Conservation (phyloP, 2,888 invertebrate genomes). For the Plemyria rubiginata region DNA sequence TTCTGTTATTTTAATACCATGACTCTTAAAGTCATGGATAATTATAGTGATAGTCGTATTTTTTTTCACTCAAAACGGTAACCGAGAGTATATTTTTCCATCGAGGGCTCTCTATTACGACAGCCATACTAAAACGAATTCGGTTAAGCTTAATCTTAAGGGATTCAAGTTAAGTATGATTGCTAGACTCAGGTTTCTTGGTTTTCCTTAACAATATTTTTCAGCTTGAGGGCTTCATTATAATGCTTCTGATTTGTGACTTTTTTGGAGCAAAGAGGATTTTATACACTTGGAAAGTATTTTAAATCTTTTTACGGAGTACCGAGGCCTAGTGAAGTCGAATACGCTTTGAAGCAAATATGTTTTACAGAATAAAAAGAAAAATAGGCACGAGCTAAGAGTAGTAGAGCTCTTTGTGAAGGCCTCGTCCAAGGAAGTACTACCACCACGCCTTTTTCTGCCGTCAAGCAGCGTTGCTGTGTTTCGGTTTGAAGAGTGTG, state of each 20-base stretch:
- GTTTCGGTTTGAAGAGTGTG: too few relatives aligned
- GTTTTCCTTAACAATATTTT: conserved; percentile 37
- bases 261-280: conserved; percentile 4
- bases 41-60: too few relatives aligned
- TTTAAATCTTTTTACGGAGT: not conserved
- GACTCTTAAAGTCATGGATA: too few relatives aligned
- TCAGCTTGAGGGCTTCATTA: conserved; percentile 32
- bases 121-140: conserved; percentile 39
- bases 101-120: conserved; percentile 24
- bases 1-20: too few relatives aligned
- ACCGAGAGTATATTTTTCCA: conserved; percentile 17
- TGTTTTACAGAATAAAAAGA: too few relatives aligned
- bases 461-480: too few relatives aligned
- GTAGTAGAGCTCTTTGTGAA: too few relatives aligned
- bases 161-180: conserved; percentile 48
- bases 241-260: conserved; percentile 29
- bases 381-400: too few relatives aligned
- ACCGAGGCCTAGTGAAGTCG: not conserved
- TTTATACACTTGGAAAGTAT: conserved; percentile 2
- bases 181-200: conserved; percentile 41
- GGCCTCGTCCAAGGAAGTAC: too few relatives aligned
- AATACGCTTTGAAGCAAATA: too few relatives aligned
- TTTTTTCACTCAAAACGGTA: conserved; percentile 8
- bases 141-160: conserved; percentile 43
- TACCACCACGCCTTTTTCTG: too few relatives aligned